Conservation (phyloP, 2,797 vertebrate genomes). For the Pseudomugil tenellus region DNA sequence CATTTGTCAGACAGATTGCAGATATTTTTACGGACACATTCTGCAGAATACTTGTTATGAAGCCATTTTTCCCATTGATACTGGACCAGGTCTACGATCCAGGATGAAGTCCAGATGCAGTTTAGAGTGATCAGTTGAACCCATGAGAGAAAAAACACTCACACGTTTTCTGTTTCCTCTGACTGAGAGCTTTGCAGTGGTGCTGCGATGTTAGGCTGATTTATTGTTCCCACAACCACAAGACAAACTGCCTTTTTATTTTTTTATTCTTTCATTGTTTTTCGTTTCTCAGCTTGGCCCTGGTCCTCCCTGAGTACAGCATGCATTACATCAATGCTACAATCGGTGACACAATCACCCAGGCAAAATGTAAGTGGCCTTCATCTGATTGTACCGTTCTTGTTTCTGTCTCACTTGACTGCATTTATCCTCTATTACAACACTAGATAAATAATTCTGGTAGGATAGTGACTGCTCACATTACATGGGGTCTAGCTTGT, state of each 20-base stretch:
- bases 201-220: not conserved
- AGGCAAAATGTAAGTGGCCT: conserved; percentile 93
- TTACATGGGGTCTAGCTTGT: conserved; percentile 28
- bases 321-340: conserved; percentile 93
- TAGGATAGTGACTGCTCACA: conserved; percentile 34
- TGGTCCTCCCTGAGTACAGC: conserved; percentile 96
- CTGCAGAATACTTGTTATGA: conserved; percentile 29
- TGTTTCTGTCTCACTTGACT: conserved; percentile 19
- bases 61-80: conserved; percentile 11
- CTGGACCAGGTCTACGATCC: conserved; percentile 9
- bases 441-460: conserved; percentile 23
- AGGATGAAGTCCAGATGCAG: conserved; percentile 31
- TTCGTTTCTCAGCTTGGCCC: conserved; percentile 86
- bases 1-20: conserved; percentile 19
- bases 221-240: not conserved
- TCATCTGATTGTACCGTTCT: conserved; percentile 3
- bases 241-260: not conserved
- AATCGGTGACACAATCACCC: conserved; percentile 91
- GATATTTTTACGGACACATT: conserved; percentile 15
- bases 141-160: conserved; percentile 34
- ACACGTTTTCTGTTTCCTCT: conserved; percentile 1
- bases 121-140: conserved; percentile 8
- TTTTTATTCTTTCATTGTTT: conserved; percentile 7
- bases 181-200: conserved; percentile 18
- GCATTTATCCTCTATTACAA: conserved; percentile 25